Base-by-base conservation (phyloP, 2,888 invertebrate species). In the Cataglyphis rosenhaueri region DNA sequence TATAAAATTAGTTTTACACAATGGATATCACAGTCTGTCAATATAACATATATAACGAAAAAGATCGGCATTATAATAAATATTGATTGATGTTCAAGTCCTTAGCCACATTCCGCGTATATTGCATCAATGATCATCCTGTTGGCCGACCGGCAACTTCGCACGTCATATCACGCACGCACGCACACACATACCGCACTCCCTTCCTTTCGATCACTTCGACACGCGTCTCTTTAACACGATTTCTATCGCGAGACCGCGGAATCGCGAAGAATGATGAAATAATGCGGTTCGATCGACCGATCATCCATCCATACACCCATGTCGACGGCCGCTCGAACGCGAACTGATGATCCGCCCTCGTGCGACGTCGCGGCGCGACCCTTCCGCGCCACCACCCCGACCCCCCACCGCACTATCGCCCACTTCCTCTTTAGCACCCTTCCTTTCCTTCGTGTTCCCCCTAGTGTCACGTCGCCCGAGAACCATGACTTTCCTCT, bases 291-390 rank as follows among this genome's bases (percentile, higher is more conserved):
- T 8, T 35, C 62, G 73, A 57, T 25, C 52, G 18, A 52, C 48
- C n/a, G 65, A 48, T 59, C 52, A 18, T 18, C 29, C 66, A 57
- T 66, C 57, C 32, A 21, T 6, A 21, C 78, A 9, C 32, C 70
- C 59, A 79, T 70, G 35, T 59, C 78, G 59, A 59, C 21, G 66
- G 44, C 64, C 78, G 85, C 41, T 82, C 68, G 70, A 83, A 78
- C 62, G 82, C 68, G 82, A 66, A 87, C 81, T 81, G 85, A 83
- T 83, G 82, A 8, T 85, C 81, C 81, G 84, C 85, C 82, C 83
- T 81, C 81, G 66, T 61, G 71, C 81, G 59, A 76, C 79, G 74
- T 74, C 84, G 79, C 82, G 82, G 81, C 55, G 64, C 70, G 81
- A 79, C 81, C 85, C 75, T 83, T 83, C 79, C 82, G 79, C 65